Evolutionary conservation across 2,888 invertebrate species (phyloP), one percentile per base, ranked within the genome.

Genomic region (Myathropa florea): DNA sequence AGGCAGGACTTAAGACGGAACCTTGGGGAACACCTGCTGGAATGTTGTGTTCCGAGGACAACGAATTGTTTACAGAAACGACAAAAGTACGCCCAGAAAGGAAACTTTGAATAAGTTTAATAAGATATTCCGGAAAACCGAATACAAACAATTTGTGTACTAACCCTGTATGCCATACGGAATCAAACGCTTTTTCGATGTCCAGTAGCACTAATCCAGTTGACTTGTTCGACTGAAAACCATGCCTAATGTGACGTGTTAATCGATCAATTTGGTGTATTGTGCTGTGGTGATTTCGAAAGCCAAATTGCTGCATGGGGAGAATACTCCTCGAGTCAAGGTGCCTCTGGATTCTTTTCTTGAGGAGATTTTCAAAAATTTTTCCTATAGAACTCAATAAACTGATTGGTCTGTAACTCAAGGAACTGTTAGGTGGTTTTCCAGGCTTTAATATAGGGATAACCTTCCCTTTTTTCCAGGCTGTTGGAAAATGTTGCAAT

Each of bases 11-110:
- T 59, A 70, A 46, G 23, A 53, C 61, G 18, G 53, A 46, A 21
- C 59, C 59, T 70, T 70, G 59, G 23, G 72, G 36, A 33, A 63
- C 63, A 28, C 63, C 63, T 21, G 36, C 30, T 0, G 21, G 57
- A 10, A 57, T 57, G 24, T 23, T 57, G 23, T 57, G 57, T 57
- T 24, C 24, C 24, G 12, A 24, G 57, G 57, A 57, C 10, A 24
- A 57, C 24, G 24, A 24, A 57, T 57, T 57, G 23, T 24, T 21
- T 57, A 24, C 57, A 39, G 39, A 39, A 39, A 39, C 39, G 12
- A 33, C 39, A 39, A 39, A 39, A 18, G 39, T 39, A 39, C 33
- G 33, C 33, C 3, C 12, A 33, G 33, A 33, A 33, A 33, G 33
- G 33, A 33, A 33, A 33, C 33, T 36, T 36, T 39, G 39, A 39